Evolutionary conservation across 2,797 vertebrate genomes (phyloP).

Genomic region (Danio choprae): DNA sequence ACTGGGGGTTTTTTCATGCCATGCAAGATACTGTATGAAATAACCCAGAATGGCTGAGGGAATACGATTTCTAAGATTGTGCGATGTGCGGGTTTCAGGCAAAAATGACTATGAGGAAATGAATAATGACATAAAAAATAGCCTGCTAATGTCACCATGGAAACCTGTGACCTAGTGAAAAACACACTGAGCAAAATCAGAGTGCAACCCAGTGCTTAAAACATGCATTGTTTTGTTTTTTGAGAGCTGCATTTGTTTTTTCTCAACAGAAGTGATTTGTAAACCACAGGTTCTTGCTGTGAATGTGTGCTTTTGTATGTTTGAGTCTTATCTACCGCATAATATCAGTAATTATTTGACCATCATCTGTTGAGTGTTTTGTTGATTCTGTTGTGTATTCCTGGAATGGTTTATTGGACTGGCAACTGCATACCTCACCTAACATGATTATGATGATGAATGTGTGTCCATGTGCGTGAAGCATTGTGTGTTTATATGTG

Average conservation of each 20-base stretch:
- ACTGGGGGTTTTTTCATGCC: background rate
- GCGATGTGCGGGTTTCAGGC: background rate
- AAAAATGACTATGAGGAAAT: constrained; percentile 34
- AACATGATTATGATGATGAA: constrained; percentile 17
- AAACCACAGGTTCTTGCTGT: constrained; percentile 16
- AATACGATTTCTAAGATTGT: constrained; percentile 25
- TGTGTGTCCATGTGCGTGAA: background rate
- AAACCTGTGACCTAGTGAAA: constrained; percentile 54
- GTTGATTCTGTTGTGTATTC: constrained; percentile 22
- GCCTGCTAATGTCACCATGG: constrained; percentile 48
- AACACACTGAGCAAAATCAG: constrained; percentile 37
- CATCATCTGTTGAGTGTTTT: background rate
- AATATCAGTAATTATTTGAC: constrained; percentile 10
- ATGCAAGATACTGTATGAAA: constrained; percentile 1
- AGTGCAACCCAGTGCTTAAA: constrained; percentile 30
- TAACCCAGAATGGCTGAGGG: constrained; percentile 24
- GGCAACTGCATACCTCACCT: constrained; percentile 11
- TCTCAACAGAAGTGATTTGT: background rate
- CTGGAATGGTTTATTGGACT: constrained; percentile 7
- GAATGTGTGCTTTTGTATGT: background rate
- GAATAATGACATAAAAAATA: constrained; percentile 51
- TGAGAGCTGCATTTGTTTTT: background rate
- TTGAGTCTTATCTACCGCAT: background rate
- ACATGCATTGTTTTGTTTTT: constrained; percentile 8
- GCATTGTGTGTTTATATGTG: background rate